Evolutionary conservation across 2,113 vertebrate genomes (phyloP), one percentile per base, ranked within the genome.

Genomic region (Muntiacus muntjak): DNA sequence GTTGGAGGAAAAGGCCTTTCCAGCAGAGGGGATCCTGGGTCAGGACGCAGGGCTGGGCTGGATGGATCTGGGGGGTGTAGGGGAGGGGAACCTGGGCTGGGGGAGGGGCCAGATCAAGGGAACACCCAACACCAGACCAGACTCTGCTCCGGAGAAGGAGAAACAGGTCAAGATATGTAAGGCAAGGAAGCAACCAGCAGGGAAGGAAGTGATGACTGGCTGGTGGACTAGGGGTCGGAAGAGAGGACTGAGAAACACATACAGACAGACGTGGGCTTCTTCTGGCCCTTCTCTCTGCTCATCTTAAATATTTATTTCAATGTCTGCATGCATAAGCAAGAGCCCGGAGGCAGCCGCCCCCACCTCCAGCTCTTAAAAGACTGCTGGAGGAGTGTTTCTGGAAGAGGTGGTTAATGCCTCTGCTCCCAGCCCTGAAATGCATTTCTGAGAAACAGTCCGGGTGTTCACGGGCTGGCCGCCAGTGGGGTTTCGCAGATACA

Each of bases 401-500:
- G 97, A 97, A 98, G 30, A 94, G 78, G 26, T 52, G n/a, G 89
- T 84, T 96, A 95, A 98, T 95, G 94, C 28, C 60, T 97, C 50
- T 67, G 78, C 82, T 92, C 50, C 1, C 26, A 87, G 57, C 23
- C 82, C 92, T 33, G 74, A 78, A 40, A 97, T 93, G 54, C 88
- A 97, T 97, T 97, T 96, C 95, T 54, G 64, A 98, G 94, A 95
- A 91, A 62, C 81, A 45, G 36, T 67, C 52, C 62, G 54, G 60
- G 93, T 52, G 6, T 54, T 92, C 79, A 40, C 0, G 0, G 67
- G 36, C 36, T 81, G 88, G 36, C 74, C 21, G 10, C 12, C 6
- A 36, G 11, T 21, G 54, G 50, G 7, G 6, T 62, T 67, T 78
- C 74, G 93, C 30, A 21, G 89, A 71, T 45, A 90, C n/a, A 1